Evolutionary conservation across 2,888 invertebrate species (phyloP), one percentile per base, ranked within the genome.

Genomic region (Protophormia terraenovae): DNA sequence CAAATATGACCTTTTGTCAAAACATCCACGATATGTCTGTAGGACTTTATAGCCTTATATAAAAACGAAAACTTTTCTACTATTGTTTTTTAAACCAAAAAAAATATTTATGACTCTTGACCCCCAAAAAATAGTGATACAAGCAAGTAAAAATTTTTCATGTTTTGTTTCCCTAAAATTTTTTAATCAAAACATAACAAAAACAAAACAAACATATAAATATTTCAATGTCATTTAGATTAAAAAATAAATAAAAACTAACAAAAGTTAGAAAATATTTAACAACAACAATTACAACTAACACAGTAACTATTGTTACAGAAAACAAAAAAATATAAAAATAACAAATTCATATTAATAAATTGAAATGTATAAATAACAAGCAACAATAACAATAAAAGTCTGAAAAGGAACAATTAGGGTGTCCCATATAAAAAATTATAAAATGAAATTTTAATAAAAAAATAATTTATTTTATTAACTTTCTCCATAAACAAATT

Each of bases 211-310:
- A 64, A 77, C 62, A 80, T 72, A 78, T 69, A 64, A 67, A 80
- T 80, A 80, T 67, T 66, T 80, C 80, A 80, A 73, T 80, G 80
- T 80, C 80, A 80, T 67, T 32, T 47, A 66, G 73, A 80, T 73
- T 66, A 80, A 66, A 80, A 47, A 66, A 4, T 3, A 32, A 66
- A 62, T 22, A 50, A 67, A 55, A 55, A 27, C 27, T 32, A 32
- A 60, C 19, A 35, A 60, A 75, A 50, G n/a, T 32, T 66, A 12
- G 24, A 19, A 32, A 32, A 10, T 60, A 32, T 4, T n/a, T 10
- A 67, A 50, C 29, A 41, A n/a, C 19, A 75, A 62, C 45, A 47
- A 45, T n/a, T 16, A 27, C 19, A 32, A 22, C 22, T 29, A 45
- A 45, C n/a, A 16, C 2, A 45, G 1, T 10, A 50, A 3, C 10